phyloP scores from a whole-genome alignment of 2,113 vertebrate genomes.

The Cavia aperea region DNA sequence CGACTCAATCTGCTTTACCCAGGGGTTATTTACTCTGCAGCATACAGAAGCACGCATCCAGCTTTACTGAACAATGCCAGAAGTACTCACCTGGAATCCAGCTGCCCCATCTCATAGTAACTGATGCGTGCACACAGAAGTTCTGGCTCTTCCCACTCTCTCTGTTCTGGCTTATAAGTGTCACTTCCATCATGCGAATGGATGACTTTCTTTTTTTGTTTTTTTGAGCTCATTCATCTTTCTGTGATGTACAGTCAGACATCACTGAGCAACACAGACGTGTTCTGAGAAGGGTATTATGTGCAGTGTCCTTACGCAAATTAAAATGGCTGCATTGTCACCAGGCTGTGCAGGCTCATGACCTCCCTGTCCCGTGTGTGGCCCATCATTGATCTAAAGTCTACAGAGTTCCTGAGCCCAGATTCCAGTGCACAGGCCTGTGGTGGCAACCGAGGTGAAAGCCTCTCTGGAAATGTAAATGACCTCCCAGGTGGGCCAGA shows the following conservation, averaged over 20 bases:
- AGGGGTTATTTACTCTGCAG: neutral
- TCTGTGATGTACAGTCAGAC: neutral
- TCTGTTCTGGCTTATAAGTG: neutral
- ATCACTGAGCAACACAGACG: neutral
- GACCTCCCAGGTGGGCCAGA: neutral
- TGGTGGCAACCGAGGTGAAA: neutral
- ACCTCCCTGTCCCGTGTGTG: neutral
- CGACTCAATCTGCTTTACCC: neutral
- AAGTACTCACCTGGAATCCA: neutral
- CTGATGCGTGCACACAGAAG: neutral
- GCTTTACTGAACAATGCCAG: neutral
- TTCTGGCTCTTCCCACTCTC: neutral
- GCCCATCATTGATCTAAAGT: no score
- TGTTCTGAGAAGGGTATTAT: neutral
- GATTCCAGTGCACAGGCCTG: neutral
- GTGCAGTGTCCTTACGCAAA: neutral
- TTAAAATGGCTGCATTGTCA: no score
- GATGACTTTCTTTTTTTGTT: neutral
- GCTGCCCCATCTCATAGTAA: neutral
- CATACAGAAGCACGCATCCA: neutral
- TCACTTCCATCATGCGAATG: neutral
- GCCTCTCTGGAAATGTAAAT: neutral
- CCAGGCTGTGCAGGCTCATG: no score
- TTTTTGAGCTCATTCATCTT: neutral
- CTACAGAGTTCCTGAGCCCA: neutral